These are phyloP conservation scores for Rhorus exstirpatorius DNA, from an alignment of 2,888 invertebrate genomes.

Conservation along the genomic window DNA sequence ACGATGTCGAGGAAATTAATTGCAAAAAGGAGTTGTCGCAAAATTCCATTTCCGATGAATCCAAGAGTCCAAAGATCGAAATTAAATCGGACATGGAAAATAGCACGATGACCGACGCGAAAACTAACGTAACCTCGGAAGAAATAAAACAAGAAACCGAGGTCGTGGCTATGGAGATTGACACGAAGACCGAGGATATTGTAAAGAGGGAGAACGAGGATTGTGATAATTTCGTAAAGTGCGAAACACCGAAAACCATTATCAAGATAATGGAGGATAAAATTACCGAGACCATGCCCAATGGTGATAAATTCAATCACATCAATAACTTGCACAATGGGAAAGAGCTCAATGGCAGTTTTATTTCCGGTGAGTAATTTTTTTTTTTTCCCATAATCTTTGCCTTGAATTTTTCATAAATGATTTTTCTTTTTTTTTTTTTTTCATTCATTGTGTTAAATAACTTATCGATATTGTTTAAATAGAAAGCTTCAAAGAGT, in stretches of 20 bases:
- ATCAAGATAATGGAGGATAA: constrained; percentile 81
- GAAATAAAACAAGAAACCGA: constrained; percentile 82
- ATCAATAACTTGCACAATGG: constrained; percentile 84
- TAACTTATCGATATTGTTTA: too few species aligned
- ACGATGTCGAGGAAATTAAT: constrained; percentile 76
- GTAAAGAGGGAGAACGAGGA: constrained; percentile 76
- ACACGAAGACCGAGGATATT: constrained; percentile 77
- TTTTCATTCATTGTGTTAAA: too few species aligned
- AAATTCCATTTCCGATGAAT: constrained; percentile 76
- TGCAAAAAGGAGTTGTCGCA: constrained; percentile 79
- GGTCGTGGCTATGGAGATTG: constrained; percentile 79
- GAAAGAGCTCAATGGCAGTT: constrained; percentile 83
- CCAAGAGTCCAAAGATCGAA: constrained; percentile 73
- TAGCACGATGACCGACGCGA: constrained; percentile 76
- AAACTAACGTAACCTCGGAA: constrained; percentile 80
- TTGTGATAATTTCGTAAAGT: constrained; percentile 64
- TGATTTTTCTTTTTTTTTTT: background rate
- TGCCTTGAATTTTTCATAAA: background rate
- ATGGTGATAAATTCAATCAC: constrained; percentile 85
- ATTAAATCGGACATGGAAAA: constrained; percentile 74
- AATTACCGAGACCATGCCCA: constrained; percentile 82
- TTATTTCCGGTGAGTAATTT: constrained; percentile 79
- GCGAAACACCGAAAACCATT: constrained; percentile 73
- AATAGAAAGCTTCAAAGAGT: too few species aligned
- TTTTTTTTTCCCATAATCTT: background rate